Conservation (phyloP, 2,888 invertebrate species). For the Heliconius ethilla region DNA sequence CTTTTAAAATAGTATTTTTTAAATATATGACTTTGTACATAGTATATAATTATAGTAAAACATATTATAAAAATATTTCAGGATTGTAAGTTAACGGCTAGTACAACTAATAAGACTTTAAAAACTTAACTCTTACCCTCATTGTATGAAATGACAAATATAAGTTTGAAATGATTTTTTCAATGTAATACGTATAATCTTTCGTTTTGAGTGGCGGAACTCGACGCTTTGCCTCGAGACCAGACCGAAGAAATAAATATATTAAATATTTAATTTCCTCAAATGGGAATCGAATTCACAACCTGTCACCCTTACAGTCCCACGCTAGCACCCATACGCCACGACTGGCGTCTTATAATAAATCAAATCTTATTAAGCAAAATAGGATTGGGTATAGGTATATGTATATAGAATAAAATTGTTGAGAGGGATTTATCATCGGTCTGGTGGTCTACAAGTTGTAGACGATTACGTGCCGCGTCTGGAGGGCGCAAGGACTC, state of each 20-base stretch:
- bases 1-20: neutral
- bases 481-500: slow-evolving; percentile 43
- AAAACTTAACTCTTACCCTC: no score
- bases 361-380: neutral
- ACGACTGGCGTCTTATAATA: neutral
- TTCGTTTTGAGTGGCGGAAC: neutral
- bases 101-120: no score
- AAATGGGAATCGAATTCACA: no score
- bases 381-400: slow-evolving; percentile 12
- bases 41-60: neutral
- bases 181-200: no score
- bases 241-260: no score
- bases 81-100: no score
- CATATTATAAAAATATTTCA: neutral
- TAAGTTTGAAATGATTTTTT: no score
- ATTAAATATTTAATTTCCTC: no score
- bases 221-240: neutral
- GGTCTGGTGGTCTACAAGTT: slow-evolving; percentile 34
- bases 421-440: slow-evolving; percentile 29
- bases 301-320: no score
- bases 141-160: no score
- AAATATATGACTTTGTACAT: neutral
- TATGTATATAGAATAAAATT: neutral
- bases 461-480: slow-evolving; percentile 41
- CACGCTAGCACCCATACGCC: no score